Evolutionary conservation across 2,113 vertebrate genomes (phyloP), one percentile per base, ranked within the genome.

Genomic region (Strigops habroptila): DNA sequence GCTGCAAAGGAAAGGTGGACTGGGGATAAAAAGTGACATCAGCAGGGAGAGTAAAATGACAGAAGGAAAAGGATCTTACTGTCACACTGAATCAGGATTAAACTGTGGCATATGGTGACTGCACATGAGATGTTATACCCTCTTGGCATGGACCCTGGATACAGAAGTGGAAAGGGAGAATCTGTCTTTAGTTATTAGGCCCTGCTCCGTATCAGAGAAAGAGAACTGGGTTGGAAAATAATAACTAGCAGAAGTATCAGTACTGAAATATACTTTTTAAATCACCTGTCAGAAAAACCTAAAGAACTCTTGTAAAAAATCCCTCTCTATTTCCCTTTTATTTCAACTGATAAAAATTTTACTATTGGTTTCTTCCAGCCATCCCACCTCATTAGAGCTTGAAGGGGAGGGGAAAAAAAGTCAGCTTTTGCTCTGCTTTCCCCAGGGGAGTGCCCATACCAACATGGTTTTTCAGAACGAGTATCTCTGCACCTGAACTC

Each of bases 41-140:
- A 90, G 82, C 49, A 77, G n/a, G 68, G 63, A 78, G 46, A 82
- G 71, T 21, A 70, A 82, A 64, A 82, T 33, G 70, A 89, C 89
- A 95, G 85, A 91, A 91, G 88, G 85, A 86, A 90, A 88, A 82
- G 37, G 28, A 53, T n/a, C 49, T 78, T 65, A 62, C 55, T 96
- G 93, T 86, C 93, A 94, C 81, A 76, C 27, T 62, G 52, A 95
- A 85, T 97, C 69, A 92, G 67, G 62, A 82, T 93, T 94, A 86
- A 91, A 79, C 37, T 19, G 30, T 48, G 37, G 55, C 82, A 90
- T 86, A 81, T 71, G 84, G 82, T 69, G 80, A 37, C 59, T 69
- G 87, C 87, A 80, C 63, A 57, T 62, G 77, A 89, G 86, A 90
- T 91, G 70, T 82, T 87, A 74, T 6, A 82, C 28, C 28, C 75